Evolutionary conservation across 92 coral and sea anemone species (phyloP).

Genomic region (Palythoa caribaeorum): DNA sequence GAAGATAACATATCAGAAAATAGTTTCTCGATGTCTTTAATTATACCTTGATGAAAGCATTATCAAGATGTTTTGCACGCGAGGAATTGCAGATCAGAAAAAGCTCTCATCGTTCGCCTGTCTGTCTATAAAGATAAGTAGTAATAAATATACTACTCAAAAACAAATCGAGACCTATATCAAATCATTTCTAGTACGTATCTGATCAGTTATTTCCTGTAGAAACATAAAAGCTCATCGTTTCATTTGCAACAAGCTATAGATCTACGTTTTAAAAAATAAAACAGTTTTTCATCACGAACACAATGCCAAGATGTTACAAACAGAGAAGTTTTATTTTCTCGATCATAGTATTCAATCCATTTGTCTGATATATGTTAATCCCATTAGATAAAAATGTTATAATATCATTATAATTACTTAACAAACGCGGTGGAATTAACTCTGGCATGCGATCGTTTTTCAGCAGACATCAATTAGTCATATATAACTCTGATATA

Average conservation of each 20-base stretch:
- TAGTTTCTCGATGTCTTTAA: background rate
- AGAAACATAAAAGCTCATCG: background rate
- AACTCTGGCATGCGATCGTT: background rate
- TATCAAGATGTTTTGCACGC: background rate
- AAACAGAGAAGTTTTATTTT: background rate
- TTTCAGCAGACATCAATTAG: background rate
- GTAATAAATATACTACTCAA: background rate
- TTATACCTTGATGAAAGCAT: constrained; percentile 37
- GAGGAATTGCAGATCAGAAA: background rate
- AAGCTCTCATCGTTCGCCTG: background rate
- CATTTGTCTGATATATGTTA: background rate
- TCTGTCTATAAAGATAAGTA: background rate
- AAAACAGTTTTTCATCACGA: background rate
- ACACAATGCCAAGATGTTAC: background rate
- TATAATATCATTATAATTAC: background rate
- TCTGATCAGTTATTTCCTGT: background rate
- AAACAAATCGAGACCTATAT: background rate
- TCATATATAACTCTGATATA: background rate
- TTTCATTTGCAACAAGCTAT: background rate
- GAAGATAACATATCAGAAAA: background rate
- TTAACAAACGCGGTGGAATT: background rate
- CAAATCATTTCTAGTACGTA: constrained; percentile 32
- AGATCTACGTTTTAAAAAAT: background rate
- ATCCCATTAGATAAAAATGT: background rate
- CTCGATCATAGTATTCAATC: no score